These are phyloP conservation scores for Ceratothoa steindachneri DNA, from an alignment of 2,888 invertebrate genomes.

Conservation along the genomic window DNA sequence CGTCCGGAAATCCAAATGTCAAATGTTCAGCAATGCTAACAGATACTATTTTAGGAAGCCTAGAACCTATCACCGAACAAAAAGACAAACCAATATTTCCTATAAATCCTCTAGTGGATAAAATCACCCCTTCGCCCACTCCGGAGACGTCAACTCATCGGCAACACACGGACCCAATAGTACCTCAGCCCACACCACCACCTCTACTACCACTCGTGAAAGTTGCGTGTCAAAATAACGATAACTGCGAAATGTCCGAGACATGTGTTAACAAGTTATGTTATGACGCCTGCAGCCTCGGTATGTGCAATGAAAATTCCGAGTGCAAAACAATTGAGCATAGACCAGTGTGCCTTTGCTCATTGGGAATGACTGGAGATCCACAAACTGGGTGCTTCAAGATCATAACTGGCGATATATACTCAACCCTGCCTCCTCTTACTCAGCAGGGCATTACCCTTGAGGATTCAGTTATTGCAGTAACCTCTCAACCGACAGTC, in stretches of 20 bases:
- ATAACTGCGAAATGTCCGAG: constrained; percentile 25
- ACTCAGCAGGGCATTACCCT: background rate
- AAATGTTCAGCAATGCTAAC: constrained; percentile 33
- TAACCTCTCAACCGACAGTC: background rate
- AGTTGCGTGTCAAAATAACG: constrained; percentile 29
- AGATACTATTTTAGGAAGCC: constrained; percentile 7
- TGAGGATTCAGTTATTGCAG: background rate
- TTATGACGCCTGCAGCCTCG: constrained; percentile 50
- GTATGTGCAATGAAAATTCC: constrained; percentile 70
- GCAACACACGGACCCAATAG: background rate
- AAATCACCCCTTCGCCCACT: background rate
- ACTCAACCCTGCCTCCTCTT: background rate
- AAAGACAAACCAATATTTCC: background rate
- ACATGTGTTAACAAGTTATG: constrained; percentile 39
- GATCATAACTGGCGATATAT: background rate
- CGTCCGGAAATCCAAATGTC: constrained; percentile 62
- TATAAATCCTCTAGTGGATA: constrained; percentile 17
- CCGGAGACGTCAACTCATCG: constrained; percentile 10
- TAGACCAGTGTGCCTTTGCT: constrained; percentile 64
- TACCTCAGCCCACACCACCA: constrained; percentile 11
- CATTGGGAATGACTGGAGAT: constrained; percentile 72
- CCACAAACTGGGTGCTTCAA: constrained; percentile 67
- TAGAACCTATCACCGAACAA: constrained; percentile 9
- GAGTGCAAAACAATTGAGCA: constrained; percentile 71
- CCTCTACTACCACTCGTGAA: constrained; percentile 9